Base-by-base conservation (phyloP, 2,113 vertebrate genomes). In the Eulacestoma nigropectus region DNA sequence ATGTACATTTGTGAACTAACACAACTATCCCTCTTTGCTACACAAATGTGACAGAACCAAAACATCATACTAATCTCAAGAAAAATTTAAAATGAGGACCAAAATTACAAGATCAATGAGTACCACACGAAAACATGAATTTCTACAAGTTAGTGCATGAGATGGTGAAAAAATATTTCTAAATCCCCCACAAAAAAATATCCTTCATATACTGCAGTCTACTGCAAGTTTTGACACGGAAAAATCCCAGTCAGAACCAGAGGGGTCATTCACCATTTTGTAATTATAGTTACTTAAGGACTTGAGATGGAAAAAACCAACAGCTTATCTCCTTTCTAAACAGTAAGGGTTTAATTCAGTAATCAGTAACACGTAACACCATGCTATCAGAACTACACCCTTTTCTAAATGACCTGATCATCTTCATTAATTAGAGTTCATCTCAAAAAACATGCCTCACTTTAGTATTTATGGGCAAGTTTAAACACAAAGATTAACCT, bases 131-230 rank as follows among this genome's bases (percentile, higher is more conserved):
- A 77, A 84, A 81, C 2, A 19, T 9, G 0, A 5, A 62, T 49
- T 86, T 84, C 63, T 44, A 2, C 9, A 81, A 50, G 4, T 37
- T n/a, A 53, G 8, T 13, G 50, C 8, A 57, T 0, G 0, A 53
- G 22, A 78, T 6, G 4, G 11, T 57, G 10, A 81, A 76, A 75
- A 74, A 12, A 1, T 11, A 67, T 32, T 78, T 79, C 63, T 53
- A 77, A 44, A 83, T 70, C 11, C 17, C 41, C 22, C 7, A 6
- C 6, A 19, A 37, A 69, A 84, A n/a, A 23, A 26, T 14, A 49
- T 18, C 35, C 16, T 67, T 53, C 39, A 42, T 1, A 2, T 21
- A 32, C 19, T n/a, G 27, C 44, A 72, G 64, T 32, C 44, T 32
- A 47, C 27, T 60, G 3, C 15, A 52, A 73, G 27, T 21, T 57